Base-by-base conservation (phyloP, 1,140 invertebrate genomes). In the Trachymyrmex cornetzi region DNA sequence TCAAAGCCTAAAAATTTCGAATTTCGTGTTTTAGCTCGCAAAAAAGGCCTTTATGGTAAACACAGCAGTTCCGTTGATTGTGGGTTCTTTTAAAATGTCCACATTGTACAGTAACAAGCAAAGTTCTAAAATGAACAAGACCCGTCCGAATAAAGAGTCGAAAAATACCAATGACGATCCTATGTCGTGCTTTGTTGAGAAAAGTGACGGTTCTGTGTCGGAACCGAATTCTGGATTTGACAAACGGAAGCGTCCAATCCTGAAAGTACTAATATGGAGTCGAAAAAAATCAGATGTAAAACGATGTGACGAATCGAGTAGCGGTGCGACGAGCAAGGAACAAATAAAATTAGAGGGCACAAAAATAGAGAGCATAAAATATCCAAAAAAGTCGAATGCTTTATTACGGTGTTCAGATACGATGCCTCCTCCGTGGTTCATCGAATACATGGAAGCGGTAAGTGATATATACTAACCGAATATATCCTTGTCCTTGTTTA, bases 341-440 rank as follows among this genome's bases (percentile, higher is more conserved):
- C 64, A 59, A 4, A 44, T 5, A 30, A 22, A 81, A 71, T 71
- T 9, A 2, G 24, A 71, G 6, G 34, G 57, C 7, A 44, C 4
- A 44, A 22, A 81, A 71, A 57, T 9, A 2, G 24, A 71, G 11
- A 34, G 55, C 0, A 16, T 30, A 5, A 19, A 67, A 69, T 7
- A 27, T 50, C 34, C 16, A 34, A 38, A 22, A 22, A 11, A 64
- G 7, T 48, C 22, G 12, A 67, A 86, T 2, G 3, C 50, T 48
- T 57, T 24, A 2, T 22, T 22, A 22, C 48, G 7, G 3, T 19
- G 2, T 48, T 67, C 44, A 24, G 11, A 71, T 63, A 50, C 27
- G 6, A 22, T 22, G 7, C 66, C 88, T 50, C 88, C 88, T 50
- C 4, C 38, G 34, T 89, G 88, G 88, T 89, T 89, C 53, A 72